A percentile compares a stretch with the other conserved stretches of the same genome.
phyloP scores from a whole-genome alignment of 2,888 invertebrate species.

The Rhamphomyia laevipes region DNA sequence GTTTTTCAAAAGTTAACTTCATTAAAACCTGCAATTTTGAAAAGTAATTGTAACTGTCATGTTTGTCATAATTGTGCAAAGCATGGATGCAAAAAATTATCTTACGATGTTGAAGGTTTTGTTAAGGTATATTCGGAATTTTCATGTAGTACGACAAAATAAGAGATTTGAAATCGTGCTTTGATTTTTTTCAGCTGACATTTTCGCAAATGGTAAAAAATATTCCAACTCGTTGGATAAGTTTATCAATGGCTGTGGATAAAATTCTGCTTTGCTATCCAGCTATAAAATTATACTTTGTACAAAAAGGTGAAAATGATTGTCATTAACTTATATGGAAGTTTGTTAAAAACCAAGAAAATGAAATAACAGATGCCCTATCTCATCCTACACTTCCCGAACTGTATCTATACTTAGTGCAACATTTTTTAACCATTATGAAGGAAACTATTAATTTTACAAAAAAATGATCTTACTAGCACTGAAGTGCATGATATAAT shows the following conservation, averaged over 20 bases:
- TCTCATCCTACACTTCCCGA: not conserved
- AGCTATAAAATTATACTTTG: not conserved
- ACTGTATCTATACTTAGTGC: not conserved
- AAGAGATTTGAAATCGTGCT: slow-evolving; percentile 1
- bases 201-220: not conserved
- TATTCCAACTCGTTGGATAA: slow-evolving; percentile 2
- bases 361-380: not conserved
- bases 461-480: not conserved
- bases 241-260: slow-evolving; percentile 1
- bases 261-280: no score
- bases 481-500: not conserved
- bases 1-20: not conserved
- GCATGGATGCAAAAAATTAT: not conserved
- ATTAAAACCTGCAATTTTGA: not conserved
- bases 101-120: not conserved
- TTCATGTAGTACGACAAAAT: slow-evolving; percentile 3
- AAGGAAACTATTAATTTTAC: not conserved
- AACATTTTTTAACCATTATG: not conserved
- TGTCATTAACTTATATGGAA: not conserved
- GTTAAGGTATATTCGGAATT: not conserved
- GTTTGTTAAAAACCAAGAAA: not conserved
- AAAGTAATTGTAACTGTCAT: not conserved
- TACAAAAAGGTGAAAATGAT: not conserved
- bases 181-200: slow-evolving; percentile 10
- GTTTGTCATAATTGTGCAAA: not conserved